Conservation (phyloP, 2,888 invertebrate species). For the Nebria salina region DNA sequence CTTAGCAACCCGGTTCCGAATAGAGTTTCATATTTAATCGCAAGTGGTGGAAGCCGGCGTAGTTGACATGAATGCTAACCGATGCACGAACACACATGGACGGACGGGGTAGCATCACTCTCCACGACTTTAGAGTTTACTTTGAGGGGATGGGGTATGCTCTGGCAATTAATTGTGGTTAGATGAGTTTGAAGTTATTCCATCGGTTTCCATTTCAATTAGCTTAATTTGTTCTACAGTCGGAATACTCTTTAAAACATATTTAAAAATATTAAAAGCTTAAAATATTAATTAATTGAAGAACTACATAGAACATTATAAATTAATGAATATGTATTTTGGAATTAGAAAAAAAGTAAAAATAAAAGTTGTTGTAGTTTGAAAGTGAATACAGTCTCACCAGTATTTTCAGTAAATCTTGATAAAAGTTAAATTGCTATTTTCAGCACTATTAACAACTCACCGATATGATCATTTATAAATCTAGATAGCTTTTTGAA, state of each 20-base stretch:
- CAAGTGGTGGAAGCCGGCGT: background rate
- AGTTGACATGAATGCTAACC: background rate
- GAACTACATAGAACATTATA: no score
- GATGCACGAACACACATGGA: background rate
- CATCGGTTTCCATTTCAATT: background rate
- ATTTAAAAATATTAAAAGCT: no score
- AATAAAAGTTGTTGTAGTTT: no score
- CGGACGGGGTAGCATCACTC: background rate
- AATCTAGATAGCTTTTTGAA: background rate
- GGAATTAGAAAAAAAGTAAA: no score
- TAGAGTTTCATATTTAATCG: constrained; percentile 5
- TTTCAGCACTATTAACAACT: background rate
- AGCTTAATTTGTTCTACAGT: background rate
- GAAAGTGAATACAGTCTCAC: no score
- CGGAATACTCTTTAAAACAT: background rate
- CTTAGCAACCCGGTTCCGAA: constrained; percentile 5
- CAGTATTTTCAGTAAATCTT: no score
- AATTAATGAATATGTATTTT: no score
- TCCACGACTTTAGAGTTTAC: background rate
- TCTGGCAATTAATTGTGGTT: background rate
- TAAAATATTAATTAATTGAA: no score
- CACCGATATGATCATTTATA: background rate
- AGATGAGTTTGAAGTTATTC: background rate
- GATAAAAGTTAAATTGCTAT: background rate
- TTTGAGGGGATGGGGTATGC: background rate